Base-by-base conservation (phyloP, 2,113 vertebrate species). In the Vulpes ferrilata region DNA sequence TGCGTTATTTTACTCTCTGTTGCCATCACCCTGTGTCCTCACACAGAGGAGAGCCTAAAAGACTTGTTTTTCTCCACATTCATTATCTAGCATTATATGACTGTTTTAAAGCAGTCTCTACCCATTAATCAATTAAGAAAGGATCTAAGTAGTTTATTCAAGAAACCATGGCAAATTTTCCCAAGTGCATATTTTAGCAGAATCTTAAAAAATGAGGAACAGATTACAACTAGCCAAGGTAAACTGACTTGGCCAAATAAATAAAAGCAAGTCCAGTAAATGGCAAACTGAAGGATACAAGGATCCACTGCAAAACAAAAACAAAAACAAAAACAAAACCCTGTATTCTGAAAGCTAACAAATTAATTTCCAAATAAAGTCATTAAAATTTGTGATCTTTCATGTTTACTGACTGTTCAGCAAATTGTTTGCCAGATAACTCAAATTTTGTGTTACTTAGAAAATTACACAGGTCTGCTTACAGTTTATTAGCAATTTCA, bases 181-280 rank as follows among this genome's bases (percentile, higher is more conserved):
- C 71, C 51, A 79, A 73, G 17, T 15, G 0, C 15, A 11, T 90
- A 51, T 83, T 90, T 87, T 64, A 84, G 64, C 17, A 76, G 43
- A n/a, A 19, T 64, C 73, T 71, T 87, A 48, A 67, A 38, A 78
- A 92, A 71, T 27, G 55, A 78, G 80, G 74, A 67, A 12, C 16
- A 62, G 12, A 73, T 74, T 57, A 78, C 12, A 60, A 64, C 27
- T 19, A 93, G 43, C 57, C 27, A 88, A 25, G 59, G 69, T 53
- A 90, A 62, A 96, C 16, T 25, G 67, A 87, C 23, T 27, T 53
- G 35, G 32, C 67, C 48, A 92, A 80, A 48, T n/a, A 90, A 82
- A 64, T 35, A 65, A 76, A 97, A 96, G 38, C 35, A 97, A 87
- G 89, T 10, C 48, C 38, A 92, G 60, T 53, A 59, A 74, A 32